These are phyloP conservation scores for Passer montanus DNA, from an alignment of 2,113 vertebrate genomes.

Conservation along the genomic window DNA sequence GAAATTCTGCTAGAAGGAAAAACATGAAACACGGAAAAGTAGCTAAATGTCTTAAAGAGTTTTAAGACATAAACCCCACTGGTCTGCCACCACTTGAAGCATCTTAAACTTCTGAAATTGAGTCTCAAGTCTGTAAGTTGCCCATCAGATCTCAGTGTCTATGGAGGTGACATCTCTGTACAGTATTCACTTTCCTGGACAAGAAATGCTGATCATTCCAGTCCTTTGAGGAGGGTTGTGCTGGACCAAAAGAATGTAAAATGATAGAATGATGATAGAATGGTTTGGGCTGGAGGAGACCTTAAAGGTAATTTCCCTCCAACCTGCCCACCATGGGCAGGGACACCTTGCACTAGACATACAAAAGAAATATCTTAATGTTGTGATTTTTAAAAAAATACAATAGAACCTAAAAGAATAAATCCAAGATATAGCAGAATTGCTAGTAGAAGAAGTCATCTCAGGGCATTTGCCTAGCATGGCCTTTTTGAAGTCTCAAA, in stretches of 20 bases:
- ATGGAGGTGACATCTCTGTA: not conserved
- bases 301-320: not conserved
- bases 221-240: not conserved
- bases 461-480: not conserved
- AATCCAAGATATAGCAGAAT: not conserved
- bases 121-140: not conserved
- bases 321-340: no score
- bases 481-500: slow-evolving; percentile 8
- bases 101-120: not conserved
- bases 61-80: not conserved
- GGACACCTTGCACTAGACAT: not conserved
- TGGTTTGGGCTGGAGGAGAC: not conserved
- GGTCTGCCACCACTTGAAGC: not conserved
- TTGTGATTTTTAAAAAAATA: not conserved
- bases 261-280: not conserved
- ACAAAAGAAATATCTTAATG: not conserved
- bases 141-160: not conserved
- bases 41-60: not conserved
- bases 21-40: not conserved
- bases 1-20: not conserved
- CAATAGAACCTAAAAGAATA: not conserved
- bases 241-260: not conserved
- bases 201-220: not conserved
- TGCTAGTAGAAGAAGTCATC: not conserved
- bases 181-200: not conserved